These are phyloP conservation scores for Pachliopta kotzebuea DNA, from an alignment of 2,888 invertebrate genomes.

Conservation along the genomic window DNA sequence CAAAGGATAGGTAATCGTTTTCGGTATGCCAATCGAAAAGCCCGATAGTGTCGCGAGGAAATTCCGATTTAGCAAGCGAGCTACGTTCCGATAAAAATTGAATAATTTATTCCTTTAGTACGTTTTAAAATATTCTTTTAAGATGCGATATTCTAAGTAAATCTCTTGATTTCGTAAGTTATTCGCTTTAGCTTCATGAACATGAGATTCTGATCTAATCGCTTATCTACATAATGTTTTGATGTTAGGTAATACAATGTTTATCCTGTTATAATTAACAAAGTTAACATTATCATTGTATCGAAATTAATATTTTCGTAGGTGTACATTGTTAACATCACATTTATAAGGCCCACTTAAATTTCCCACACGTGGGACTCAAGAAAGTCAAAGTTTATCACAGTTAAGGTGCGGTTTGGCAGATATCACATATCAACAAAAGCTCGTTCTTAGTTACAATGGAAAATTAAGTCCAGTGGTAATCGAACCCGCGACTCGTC, in stretches of 20 bases:
- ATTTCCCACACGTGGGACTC: no score
- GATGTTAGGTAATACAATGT: neutral
- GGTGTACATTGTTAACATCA: no score
- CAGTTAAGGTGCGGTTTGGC: no score
- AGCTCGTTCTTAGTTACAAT: no score
- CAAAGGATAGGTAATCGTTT: constrained; percentile 1
- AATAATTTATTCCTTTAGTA: constrained; percentile 1
- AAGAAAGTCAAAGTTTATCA: no score
- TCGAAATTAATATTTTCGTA: no score
- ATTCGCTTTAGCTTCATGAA: neutral
- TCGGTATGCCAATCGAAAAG: neutral
- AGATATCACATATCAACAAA: no score
- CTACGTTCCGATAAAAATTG: neutral
- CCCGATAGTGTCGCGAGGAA: neutral
- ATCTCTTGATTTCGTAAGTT: neutral
- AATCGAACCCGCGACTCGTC: no score
- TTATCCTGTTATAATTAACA: no score
- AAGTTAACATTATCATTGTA: no score
- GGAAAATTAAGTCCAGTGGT: no score
- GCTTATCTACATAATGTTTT: neutral
- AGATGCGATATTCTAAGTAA: neutral
- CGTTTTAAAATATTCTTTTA: neutral
- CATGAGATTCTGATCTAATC: neutral
- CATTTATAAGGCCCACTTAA: no score
- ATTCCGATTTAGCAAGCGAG: neutral